A percentile compares a stretch with the other conserved stretches of the same genome.
These are phyloP conservation scores for Pteropus rufus DNA, from an alignment of 2,797 vertebrate genomes.

Conservation along the genomic window DNA sequence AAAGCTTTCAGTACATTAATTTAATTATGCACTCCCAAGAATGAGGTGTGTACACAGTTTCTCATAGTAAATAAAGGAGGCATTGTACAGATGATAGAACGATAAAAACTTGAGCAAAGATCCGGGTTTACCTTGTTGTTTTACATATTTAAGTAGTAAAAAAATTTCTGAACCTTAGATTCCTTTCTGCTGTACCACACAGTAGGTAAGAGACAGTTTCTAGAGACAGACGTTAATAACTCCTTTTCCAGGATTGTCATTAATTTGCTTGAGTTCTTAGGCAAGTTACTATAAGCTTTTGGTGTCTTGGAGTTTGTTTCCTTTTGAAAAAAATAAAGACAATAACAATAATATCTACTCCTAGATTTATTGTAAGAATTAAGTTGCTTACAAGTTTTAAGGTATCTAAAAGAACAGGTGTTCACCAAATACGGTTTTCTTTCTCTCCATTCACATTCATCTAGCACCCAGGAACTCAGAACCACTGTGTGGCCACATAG, in stretches of 20 bases:
- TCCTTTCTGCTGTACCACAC: not conserved
- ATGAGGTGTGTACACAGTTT: not conserved
- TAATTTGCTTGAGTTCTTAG: not conserved
- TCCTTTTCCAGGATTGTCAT: not conserved
- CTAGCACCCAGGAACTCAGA: not conserved
- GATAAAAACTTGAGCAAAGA: not conserved
- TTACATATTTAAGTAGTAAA: not conserved
- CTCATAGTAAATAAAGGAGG: not conserved
- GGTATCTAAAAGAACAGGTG: not conserved
- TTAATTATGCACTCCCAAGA: not conserved
- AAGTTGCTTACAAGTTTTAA: not conserved
- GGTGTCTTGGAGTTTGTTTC: not conserved
- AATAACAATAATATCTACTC: not conserved
- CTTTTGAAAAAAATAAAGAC: not conserved
- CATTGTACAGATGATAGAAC: fast-evolving
- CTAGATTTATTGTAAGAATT: not conserved
- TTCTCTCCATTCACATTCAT: not conserved
- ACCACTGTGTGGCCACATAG: not conserved
- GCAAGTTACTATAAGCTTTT: not conserved
- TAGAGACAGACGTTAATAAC: not conserved
- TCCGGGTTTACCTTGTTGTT: not conserved
- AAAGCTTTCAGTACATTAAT: not conserved
- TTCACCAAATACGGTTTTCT: not conserved
- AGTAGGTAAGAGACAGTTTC: not conserved
- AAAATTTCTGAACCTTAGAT: not conserved